Evolutionary conservation across 1,140 invertebrate species (phyloP), one percentile per base, ranked within the genome.

Genomic region (Drosophila yakuba): DNA sequence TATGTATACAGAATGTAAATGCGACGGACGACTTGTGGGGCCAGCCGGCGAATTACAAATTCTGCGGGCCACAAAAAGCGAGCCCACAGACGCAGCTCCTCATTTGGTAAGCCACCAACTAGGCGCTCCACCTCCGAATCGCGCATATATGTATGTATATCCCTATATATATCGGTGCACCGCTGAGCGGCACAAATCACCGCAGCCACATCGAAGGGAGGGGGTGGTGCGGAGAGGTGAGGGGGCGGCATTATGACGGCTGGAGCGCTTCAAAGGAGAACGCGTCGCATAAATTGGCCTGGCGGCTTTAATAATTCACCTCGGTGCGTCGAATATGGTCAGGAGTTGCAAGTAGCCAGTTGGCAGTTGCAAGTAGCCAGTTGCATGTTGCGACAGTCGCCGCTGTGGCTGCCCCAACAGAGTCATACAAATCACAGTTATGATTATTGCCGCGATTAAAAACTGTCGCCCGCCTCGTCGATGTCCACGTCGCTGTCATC

Each of bases 391-490:
- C 74, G 62, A 43, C 63, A 59, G 48, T 41, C 35, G 54, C 71
- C 48, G 63, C 48, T 59, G 74, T 71, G 67, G 59, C 74, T 38
- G 74, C 74, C 64, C 47, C 68, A 74, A 90, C 85, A 89, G 68
- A 89, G 84, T 89, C 84, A 84, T 88, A 89, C 84, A 89, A 89
- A 89, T 89, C 84, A 90, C 84, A 89, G 84, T 89, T 89, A 89
- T 89, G 84, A 89, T 89, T 89, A 89, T 89, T 89, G 85, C 84
- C 59, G 39, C 84, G 84, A 89, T 90, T 89, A 90, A 90, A 89
- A 89, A 90, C 84, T 89, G 77, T 89, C 85, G 84, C 85, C 68
- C 55, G 52, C 66, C 61, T 54, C 39, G 43, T 36, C 59, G 32
- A 52, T 74, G 36, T 47, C 28, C n/a, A 51, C 6, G 2, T 48